These are phyloP conservation scores for Dendroctonus valens DNA, from an alignment of 1,140 invertebrate genomes.

Conservation along the genomic window DNA sequence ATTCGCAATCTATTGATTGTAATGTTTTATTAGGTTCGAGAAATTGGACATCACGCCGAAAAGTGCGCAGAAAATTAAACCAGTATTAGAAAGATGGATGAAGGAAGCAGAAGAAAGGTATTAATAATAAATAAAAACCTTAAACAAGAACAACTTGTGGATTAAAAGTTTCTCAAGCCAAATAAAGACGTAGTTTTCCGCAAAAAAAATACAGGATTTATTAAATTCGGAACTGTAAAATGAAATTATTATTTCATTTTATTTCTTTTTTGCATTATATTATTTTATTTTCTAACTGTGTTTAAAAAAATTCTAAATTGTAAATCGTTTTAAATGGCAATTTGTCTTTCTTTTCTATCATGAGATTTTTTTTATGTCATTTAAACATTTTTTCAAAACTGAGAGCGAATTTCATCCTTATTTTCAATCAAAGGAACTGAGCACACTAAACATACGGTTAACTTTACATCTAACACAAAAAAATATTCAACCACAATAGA, in stretches of 20 bases:
- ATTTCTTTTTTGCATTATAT: neutral
- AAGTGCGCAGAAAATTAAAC: conserved; percentile 98
- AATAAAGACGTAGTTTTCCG: neutral
- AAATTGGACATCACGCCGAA: conserved; percentile 99
- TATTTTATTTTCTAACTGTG: no score
- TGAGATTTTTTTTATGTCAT: no score
- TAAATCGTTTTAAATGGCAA: no score
- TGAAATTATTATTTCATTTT: neutral
- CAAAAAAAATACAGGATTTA: neutral
- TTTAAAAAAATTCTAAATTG: no score
- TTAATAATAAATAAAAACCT: conserved; percentile 2
- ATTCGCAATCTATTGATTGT: neutral
- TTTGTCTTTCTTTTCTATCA: no score
- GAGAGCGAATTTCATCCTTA: no score
- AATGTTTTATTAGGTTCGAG: conserved; percentile 79
- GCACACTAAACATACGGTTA: no score
- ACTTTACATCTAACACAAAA: no score
- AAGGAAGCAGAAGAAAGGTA: conserved; percentile 95
- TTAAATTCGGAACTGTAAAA: no score
- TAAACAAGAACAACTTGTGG: neutral
- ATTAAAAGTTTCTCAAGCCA: neutral
- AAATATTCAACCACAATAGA: no score
- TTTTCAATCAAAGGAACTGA: no score
- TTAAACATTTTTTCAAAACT: no score
- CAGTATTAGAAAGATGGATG: conserved; percentile 97